These are phyloP conservation scores for Alectoris magna DNA, from an alignment of 2,797 vertebrate species.

Conservation along the genomic window DNA sequence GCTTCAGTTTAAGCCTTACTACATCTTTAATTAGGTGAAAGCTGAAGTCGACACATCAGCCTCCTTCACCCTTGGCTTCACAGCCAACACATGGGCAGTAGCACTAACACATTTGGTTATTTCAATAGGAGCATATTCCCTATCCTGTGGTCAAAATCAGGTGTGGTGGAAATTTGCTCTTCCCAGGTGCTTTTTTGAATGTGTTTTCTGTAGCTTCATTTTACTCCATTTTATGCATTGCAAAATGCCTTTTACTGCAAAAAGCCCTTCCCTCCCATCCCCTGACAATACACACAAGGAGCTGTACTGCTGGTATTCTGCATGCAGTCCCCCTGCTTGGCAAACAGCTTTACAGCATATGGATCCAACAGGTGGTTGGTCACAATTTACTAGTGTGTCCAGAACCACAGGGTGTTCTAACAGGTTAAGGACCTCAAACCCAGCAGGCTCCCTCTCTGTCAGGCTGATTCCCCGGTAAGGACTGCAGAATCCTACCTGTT, in stretches of 20 bases:
- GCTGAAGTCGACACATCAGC: neutral
- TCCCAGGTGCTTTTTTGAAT: neutral
- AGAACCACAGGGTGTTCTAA: neutral
- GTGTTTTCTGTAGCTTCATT: neutral
- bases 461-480: neutral
- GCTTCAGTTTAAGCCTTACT: constrained; percentile 32
- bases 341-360: constrained; percentile 21
- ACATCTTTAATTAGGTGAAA: constrained; percentile 22
- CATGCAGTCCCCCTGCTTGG: constrained; percentile 19
- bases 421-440: neutral
- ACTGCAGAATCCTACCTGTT: neutral
- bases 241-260: neutral
- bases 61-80: neutral
- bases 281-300: neutral
- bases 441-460: neutral
- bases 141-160: neutral
- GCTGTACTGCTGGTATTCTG: neutral
- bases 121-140: neutral
- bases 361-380: constrained; percentile 59
- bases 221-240: neutral
- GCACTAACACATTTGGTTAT: neutral
- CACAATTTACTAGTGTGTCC: constrained; percentile 11
- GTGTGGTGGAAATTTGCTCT: neutral
- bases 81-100: neutral
- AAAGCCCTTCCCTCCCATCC: neutral